Evolutionary conservation across 1,140 invertebrate genomes (phyloP).

Genomic region (Brachionus manjavacas): DNA sequence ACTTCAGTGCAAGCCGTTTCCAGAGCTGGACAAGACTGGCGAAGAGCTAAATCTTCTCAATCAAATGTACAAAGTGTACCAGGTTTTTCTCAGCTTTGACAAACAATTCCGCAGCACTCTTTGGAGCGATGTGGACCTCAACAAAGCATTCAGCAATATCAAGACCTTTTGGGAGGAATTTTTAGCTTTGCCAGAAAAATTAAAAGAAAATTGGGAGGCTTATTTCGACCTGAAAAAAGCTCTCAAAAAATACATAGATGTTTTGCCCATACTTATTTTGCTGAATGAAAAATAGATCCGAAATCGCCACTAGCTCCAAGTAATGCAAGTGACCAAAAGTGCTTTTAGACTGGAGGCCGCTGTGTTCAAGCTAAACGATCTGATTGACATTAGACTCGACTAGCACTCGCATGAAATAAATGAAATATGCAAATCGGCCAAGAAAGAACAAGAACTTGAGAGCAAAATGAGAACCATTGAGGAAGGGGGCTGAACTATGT

Average conservation of each 20-base stretch:
- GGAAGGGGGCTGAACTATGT: conserved; percentile 52
- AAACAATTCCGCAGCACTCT: conserved; percentile 53
- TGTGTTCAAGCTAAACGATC: no score
- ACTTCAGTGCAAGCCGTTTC: no score
- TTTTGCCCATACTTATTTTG: conserved; percentile 17
- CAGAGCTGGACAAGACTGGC: no score
- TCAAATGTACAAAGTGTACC: no score
- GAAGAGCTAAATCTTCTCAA: no score
- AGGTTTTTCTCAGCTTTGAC: conserved; percentile 57
- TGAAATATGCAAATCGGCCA: conserved; percentile 54
- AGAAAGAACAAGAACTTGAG: conserved; percentile 56
- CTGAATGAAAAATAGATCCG: conserved; percentile 49
- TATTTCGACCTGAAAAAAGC: conserved; percentile 16
- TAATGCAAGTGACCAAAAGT: conserved; percentile 56
- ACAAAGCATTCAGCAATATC: background rate
- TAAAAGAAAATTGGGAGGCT: conserved; percentile 36
- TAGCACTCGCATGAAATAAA: conserved; percentile 54
- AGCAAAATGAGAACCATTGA: conserved; percentile 56
- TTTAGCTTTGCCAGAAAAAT: conserved; percentile 10
- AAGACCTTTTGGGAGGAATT: conserved; percentile 19
- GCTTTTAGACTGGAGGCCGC: conserved; percentile 55
- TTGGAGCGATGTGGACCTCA: conserved; percentile 52
- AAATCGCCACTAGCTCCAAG: conserved; percentile 58
- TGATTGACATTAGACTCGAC: conserved; percentile 55
- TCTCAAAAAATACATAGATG: conserved; percentile 26